Evolutionary conservation across 2,888 invertebrate genomes (phyloP).

Genomic region (Andrena chrysosceles): DNA sequence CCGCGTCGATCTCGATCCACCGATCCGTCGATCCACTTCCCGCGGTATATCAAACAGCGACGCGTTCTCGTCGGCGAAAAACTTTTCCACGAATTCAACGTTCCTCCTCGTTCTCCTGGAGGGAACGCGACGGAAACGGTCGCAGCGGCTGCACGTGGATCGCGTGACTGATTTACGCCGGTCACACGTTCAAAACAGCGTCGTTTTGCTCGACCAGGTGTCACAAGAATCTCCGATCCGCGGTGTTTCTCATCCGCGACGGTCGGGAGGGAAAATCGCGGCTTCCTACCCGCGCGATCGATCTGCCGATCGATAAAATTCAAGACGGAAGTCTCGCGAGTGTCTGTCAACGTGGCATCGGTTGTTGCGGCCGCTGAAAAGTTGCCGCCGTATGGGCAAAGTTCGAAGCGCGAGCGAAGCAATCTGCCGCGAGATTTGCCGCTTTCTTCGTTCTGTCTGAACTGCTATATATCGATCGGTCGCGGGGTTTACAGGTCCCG

Average conservation of each 20-base stretch:
- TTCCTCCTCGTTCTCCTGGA: neutral
- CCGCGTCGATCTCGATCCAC: too few species aligned
- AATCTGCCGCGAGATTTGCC: neutral
- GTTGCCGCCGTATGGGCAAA: neutral
- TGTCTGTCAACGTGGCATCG: neutral
- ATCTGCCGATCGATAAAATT: too few species aligned
- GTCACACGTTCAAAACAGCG: neutral
- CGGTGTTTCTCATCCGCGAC: too few species aligned
- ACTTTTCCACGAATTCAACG: neutral
- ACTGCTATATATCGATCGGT: neutral
- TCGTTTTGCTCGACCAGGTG: neutral
- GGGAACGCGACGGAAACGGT: neutral
- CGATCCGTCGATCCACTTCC: neutral
- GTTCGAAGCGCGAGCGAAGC: neutral
- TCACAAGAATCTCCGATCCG: neutral
- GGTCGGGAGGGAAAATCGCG: too few species aligned
- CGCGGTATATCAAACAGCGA: conserved; percentile 13
- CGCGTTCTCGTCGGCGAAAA: conserved; percentile 5
- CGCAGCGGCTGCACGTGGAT: conserved; percentile 32
- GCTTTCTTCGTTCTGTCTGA: neutral
- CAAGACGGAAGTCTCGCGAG: too few species aligned
- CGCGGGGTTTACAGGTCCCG: conserved; percentile 8
- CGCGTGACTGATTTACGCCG: neutral
- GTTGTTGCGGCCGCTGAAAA: neutral
- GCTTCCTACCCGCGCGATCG: too few species aligned